phyloP scores from a whole-genome alignment of 2,113 vertebrate genomes.

The Gracilinanus agilis region DNA sequence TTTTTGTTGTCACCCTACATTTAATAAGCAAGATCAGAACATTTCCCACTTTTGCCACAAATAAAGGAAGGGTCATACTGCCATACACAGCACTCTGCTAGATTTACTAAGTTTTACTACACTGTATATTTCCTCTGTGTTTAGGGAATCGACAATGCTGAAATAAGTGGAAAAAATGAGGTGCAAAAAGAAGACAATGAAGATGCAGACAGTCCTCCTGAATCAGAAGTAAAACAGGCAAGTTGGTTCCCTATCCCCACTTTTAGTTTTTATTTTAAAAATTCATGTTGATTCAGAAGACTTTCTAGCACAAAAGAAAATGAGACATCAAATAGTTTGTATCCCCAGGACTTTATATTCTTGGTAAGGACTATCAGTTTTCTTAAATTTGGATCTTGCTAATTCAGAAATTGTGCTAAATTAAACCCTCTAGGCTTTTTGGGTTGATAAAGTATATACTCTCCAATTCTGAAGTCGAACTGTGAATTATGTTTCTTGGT shows the following conservation, averaged over 20 bases:
- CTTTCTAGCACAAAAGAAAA: background rate
- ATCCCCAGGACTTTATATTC: background rate
- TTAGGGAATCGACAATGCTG: conserved; percentile 82
- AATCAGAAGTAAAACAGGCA: conserved; percentile 79
- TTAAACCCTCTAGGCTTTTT: background rate
- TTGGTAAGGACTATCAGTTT: background rate
- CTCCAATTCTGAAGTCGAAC: background rate
- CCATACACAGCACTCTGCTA: too few relatives aligned
- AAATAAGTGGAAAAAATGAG: conserved; percentile 52
- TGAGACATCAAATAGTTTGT: background rate
- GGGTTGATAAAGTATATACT: conserved; percentile 24
- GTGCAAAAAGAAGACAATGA: conserved; percentile 57
- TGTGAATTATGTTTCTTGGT: conserved; percentile 6
- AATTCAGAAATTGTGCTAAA: background rate
- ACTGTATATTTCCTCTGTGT: conserved; percentile 47
- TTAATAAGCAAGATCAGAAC: background rate
- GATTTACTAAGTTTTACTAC: background rate
- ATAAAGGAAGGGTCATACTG: background rate
- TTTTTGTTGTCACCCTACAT: background rate
- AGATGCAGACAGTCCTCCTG: conserved; percentile 26
- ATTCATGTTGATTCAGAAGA: background rate
- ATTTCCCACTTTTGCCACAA: background rate
- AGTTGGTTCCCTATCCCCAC: conserved; percentile 41
- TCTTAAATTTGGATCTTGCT: background rate
- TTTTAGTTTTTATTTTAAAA: background rate